Conservation (phyloP, 2,797 vertebrate genomes). For the Apogon hyalosoma region DNA sequence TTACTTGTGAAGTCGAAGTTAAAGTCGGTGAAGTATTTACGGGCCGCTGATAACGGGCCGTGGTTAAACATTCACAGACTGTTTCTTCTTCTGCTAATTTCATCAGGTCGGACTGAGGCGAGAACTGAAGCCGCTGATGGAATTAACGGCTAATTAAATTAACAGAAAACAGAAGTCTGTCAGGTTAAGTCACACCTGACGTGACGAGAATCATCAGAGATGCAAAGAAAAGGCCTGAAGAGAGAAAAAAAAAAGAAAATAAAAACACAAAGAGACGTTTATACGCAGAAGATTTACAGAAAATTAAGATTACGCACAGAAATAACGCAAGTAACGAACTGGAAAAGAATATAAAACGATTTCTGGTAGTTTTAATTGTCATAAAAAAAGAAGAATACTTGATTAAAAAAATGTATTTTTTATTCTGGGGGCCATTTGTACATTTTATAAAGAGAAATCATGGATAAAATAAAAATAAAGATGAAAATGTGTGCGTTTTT, state of each 20-base stretch:
- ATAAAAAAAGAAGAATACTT: no score
- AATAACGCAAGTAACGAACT: no score
- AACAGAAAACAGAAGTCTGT: conserved; percentile 24
- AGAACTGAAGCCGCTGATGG: conserved; percentile 64
- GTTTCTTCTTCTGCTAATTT: conserved; percentile 62
- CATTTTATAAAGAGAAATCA: no score
- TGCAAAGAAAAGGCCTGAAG: neutral
- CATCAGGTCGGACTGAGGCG: conserved; percentile 63
- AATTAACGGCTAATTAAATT: conserved; percentile 73
- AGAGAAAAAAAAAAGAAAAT: neutral
- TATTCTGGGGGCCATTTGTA: no score
- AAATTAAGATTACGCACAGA: no score
- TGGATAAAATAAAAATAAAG: no score
- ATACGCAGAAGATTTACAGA: no score
- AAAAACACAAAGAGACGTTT: no score
- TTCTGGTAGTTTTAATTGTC: no score
- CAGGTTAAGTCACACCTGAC: conserved; percentile 55
- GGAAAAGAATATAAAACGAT: no score
- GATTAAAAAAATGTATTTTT: no score
- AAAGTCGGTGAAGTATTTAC: neutral
- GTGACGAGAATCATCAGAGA: conserved; percentile 11
- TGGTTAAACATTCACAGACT: conserved; percentile 66
- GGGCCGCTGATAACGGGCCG: neutral
- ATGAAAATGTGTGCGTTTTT: no score
- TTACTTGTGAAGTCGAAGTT: neutral